Evolutionary conservation across 2,113 vertebrate species (phyloP), one percentile per base, ranked within the genome.

Genomic region (Aegotheles bennettii): DNA sequence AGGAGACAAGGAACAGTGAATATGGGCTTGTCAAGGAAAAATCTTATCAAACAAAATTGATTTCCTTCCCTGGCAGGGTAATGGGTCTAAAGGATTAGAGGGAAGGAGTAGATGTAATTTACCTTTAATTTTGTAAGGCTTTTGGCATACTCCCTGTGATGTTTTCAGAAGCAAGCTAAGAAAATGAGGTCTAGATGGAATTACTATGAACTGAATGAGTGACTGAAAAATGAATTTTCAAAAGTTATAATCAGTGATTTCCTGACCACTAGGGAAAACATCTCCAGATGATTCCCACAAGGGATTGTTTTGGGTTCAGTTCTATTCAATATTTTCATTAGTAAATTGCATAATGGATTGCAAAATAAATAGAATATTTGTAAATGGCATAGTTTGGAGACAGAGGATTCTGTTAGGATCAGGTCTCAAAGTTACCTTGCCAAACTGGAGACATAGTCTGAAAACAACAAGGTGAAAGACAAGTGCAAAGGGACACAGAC

Each of bases 321-420:
- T 67, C 64, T 54, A 36, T n/a, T 70, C 45, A 89, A n/a, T 81
- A 84, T 93, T 92, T 90, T 93, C 29, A 86, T 86, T 63, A 90
- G 13, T 42, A 67, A 70, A 2, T n/a, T 74, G 42, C 54, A 80
- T 3, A 83, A 16, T 25, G 47, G 35, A 70, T 42, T 85, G 36
- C 45, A 79, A 85, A 91, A 91, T 25, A 61, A 28, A 67, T 3
- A 13, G 71, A 64, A 45, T 19, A 43, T 87, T 78, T 87, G 45
- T 56, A 91, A 73, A 67, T 70, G n/a, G 47, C 7, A 21, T 24
- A 29, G 35, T 21, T 84, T 28, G 77, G 87, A 94, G 53, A 45
- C 13, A 76, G 5, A 61, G 33, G 42, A 73, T 65, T 77, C n/a
- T 50, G 10, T 20, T n/a, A 73, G 13, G 35, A 67, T 54, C 38